A percentile compares a stretch with the other conserved stretches of the same genome.
These are phyloP conservation scores for Podabrus alpinus DNA, from an alignment of 2,888 invertebrate species.

Conservation along the genomic window DNA sequence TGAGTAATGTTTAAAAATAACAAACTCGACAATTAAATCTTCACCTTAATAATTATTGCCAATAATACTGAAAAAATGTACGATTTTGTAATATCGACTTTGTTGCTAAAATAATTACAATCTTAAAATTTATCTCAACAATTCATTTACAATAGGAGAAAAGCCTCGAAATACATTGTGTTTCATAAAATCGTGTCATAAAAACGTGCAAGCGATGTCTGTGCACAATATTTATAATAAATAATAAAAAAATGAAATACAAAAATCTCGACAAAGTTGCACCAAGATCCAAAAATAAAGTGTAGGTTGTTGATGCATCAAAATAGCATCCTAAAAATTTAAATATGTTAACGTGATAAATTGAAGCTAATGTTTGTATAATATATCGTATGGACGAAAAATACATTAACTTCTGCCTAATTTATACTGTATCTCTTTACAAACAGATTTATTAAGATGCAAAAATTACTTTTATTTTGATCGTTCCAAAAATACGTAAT, in stretches of 20 bases:
- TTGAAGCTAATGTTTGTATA: slow-evolving; percentile 20
- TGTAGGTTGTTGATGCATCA: slow-evolving; percentile 20
- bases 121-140: neutral
- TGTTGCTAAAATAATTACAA: neutral
- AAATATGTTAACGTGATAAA: slow-evolving; percentile 24
- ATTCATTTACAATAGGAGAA: neutral
- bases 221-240: neutral
- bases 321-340: slow-evolving; percentile 17
- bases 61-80: neutral
- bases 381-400: slow-evolving; percentile 20
- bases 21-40: neutral
- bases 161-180: neutral
- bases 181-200: neutral
- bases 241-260: neutral
- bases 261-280: slow-evolving; percentile 5
- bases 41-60: neutral
- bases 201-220: neutral
- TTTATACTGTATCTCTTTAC: slow-evolving; percentile 16
- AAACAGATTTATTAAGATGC: slow-evolving; percentile 13
- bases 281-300: slow-evolving; percentile 17
- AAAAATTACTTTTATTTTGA: neutral
- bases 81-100: neutral
- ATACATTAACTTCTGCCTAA: slow-evolving; percentile 16
- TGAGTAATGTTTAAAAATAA: neutral
- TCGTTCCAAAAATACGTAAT: neutral